Conservation (phyloP, 2,113 vertebrate species). For the Tachuris rubrigastra region DNA sequence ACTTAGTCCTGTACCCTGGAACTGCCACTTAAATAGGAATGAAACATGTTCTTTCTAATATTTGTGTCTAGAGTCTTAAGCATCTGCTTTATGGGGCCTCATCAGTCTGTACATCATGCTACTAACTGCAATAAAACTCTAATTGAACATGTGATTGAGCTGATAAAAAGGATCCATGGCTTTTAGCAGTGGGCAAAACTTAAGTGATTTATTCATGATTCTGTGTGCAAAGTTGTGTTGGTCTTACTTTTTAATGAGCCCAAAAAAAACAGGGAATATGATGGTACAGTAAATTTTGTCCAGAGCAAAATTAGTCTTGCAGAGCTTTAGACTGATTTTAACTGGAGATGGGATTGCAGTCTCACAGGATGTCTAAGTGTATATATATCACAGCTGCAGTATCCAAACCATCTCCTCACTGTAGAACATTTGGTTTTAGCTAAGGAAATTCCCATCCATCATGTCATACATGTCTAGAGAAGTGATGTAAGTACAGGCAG, state of each 20-base stretch:
- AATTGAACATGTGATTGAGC: not conserved
- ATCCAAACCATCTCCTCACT: not conserved
- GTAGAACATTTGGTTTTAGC: not conserved
- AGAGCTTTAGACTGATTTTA: not conserved
- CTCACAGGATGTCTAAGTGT: not conserved
- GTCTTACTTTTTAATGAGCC: not conserved
- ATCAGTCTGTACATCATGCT: not conserved
- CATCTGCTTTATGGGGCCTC: conserved; percentile 13
- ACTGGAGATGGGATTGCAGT: not conserved
- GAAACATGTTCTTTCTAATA: not conserved
- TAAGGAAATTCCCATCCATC: not conserved
- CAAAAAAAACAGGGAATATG: not conserved
- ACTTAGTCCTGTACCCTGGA: not conserved
- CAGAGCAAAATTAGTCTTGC: not conserved
- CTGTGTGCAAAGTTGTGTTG: not conserved
- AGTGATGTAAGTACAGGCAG: not conserved
- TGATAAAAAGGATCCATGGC: not conserved
- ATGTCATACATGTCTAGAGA: not conserved
- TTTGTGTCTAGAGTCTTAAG: conserved; percentile 18
- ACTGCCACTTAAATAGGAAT: conserved; percentile 27
- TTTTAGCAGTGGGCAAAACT: not conserved
- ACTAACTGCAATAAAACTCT: not conserved
- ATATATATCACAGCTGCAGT: not conserved
- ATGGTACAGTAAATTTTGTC: not conserved
- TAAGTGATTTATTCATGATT: not conserved